Evolutionary conservation across 2,797 vertebrate species (phyloP), one percentile per base, ranked within the genome.

Genomic region (Holocentrus rufus): DNA sequence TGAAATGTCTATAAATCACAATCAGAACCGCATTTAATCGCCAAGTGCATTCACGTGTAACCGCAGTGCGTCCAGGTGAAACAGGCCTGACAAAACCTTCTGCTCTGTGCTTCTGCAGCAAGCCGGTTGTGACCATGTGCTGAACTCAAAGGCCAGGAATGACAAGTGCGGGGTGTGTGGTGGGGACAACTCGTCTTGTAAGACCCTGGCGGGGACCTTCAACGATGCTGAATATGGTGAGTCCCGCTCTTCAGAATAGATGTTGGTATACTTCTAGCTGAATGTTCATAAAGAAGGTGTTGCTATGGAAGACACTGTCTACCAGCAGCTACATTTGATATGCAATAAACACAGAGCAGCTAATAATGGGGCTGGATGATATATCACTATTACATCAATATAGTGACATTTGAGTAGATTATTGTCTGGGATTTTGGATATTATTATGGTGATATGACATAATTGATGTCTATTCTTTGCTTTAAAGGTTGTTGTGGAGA

Each of bases 141-240:
- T 99, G 71, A 98, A 99, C 92, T 99, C 98, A 0, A 99, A 97
- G 90, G 95, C 95, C 65, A 95, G 90, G 87, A 95, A 94, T 88
- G 97, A 99, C 92, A 98, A 96, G 86, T 99, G 98, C 72, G 98
- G 98, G 5, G 95, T 98, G 66, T 99, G 98, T 72, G 97, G 97
- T 5, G 98, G 98, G 23, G 97, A 99, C 90, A 96, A 97, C 88
- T 98, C 98, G 0, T 98, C 97, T 0, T 99, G 98, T 88, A 96
- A 93, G 89, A 97, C 96, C 30, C 85, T 96, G 85, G 85, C 93
- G 27, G 98, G 98, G 60, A 95, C 95, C 84, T 99, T 99, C 92
- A 98, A 95, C 85, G 96, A 94, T 56, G 96, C 96, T 81, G 96
- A 88, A 81, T 99, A 98, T 64, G 98, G 98, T 98, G 91, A 90